phyloP scores from a whole-genome alignment of 2,113 vertebrate species.

The Cavia aperea region DNA sequence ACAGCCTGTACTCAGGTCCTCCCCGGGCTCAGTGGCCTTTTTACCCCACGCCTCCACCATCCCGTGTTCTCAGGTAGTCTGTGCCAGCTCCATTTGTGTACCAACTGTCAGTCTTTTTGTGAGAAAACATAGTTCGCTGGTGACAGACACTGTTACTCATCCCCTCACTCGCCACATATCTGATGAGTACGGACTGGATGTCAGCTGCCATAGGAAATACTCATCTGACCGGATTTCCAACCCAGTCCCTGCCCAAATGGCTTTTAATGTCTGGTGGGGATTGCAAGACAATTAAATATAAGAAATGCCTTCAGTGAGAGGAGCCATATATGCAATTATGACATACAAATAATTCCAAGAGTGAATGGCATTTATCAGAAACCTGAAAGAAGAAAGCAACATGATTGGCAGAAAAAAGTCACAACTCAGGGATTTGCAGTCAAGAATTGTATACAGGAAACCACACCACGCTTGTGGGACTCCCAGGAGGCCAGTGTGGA shows the following conservation, averaged over 20 bases:
- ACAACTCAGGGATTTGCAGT: neutral
- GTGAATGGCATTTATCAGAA: neutral
- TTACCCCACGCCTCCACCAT: neutral
- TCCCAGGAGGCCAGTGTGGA: neutral
- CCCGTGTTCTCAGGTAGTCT: neutral
- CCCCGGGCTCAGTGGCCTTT: neutral
- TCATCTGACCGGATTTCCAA: neutral
- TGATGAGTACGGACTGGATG: neutral
- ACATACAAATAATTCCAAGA: neutral
- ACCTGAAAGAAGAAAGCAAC: neutral
- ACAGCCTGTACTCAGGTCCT: neutral
- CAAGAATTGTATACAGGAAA: conserved; percentile 11
- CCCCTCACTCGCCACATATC: neutral
- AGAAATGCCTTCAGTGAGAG: conserved; percentile 1
- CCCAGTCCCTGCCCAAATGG: neutral
- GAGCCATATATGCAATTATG: neutral
- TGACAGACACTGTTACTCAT: neutral
- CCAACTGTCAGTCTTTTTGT: neutral
- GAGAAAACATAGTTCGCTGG: neutral
- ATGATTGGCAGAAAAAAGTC: neutral
- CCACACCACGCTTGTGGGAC: neutral
- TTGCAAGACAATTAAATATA: neutral
- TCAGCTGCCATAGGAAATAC: neutral
- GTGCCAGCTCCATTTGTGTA: neutral
- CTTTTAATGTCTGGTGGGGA: neutral